These are phyloP conservation scores for Spodoptera frugiperda DNA, from an alignment of 1,140 invertebrate genomes.

Conservation along the genomic window DNA sequence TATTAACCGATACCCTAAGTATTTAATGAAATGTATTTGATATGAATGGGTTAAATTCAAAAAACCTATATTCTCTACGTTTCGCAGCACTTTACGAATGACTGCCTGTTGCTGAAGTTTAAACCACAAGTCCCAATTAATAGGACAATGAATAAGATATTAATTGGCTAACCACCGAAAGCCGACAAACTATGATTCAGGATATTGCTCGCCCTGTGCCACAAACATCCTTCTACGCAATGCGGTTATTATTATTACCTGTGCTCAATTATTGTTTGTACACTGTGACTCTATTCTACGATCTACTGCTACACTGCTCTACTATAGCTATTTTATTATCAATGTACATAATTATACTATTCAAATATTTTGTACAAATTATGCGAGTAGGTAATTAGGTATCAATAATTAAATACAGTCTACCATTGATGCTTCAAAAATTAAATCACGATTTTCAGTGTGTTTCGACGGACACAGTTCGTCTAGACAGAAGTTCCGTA, in stretches of 20 bases:
- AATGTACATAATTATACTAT: too few species aligned
- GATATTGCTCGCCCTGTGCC: not conserved
- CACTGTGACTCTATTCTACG: too few species aligned
- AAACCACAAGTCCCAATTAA: constrained; percentile 2
- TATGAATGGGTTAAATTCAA: not conserved
- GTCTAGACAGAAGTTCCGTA: constrained; percentile 56
- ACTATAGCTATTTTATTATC: too few species aligned
- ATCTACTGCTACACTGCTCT: too few species aligned
- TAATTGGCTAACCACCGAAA: not conserved
- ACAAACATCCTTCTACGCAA: too few species aligned
- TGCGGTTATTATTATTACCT: too few species aligned
- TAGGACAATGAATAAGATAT: constrained; percentile 7
- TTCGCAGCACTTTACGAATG: not conserved
- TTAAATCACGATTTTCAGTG: constrained; percentile 13
- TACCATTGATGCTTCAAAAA: not conserved
- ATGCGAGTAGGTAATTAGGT: too few species aligned
- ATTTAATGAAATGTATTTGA: too few species aligned
- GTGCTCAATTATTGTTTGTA: too few species aligned
- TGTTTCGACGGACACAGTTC: constrained; percentile 3
- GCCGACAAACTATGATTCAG: constrained; percentile 14
- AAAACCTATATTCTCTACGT: not conserved
- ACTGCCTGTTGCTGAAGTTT: not conserved
- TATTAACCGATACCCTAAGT: not conserved
- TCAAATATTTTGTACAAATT: too few species aligned
- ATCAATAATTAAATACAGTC: not conserved